phyloP scores from a whole-genome alignment of 2,113 vertebrate species.

The Onychorhynchus coronatus region DNA sequence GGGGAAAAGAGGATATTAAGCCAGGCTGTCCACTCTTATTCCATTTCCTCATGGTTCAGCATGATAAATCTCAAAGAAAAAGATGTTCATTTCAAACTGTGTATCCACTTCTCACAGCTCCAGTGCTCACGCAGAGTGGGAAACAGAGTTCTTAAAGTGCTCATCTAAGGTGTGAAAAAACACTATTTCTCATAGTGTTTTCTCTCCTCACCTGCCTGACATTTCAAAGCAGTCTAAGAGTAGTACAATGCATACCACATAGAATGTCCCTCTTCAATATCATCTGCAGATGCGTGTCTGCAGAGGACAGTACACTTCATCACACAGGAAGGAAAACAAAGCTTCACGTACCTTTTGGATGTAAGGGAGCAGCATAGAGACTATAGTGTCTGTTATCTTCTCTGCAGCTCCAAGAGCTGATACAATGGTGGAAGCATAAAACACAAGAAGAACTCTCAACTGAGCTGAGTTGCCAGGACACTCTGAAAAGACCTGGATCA shows the following conservation, averaged over 20 bases:
- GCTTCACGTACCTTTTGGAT: slow-evolving; percentile 82
- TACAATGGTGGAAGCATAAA: slow-evolving; percentile 90
- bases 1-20: not conserved
- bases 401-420: slow-evolving; percentile 80
- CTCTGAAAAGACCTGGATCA: slow-evolving; percentile 81
- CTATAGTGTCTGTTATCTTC: slow-evolving; percentile 77
- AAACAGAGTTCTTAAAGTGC: not conserved
- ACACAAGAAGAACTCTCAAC: slow-evolving; percentile 89
- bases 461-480: slow-evolving; percentile 73
- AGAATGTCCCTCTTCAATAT: not conserved
- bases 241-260: accelerated
- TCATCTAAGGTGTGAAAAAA: not conserved
- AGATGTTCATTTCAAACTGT: not conserved
- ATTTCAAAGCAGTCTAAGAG: not conserved
- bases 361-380: slow-evolving; percentile 90
- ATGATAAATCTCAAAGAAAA: not conserved
- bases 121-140: not conserved
- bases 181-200: not conserved
- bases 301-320: not conserved
- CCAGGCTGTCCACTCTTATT: not conserved
- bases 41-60: not conserved
- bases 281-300: not conserved
- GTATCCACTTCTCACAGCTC: not conserved
- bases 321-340: not conserved
- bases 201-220: not conserved